These are phyloP conservation scores for Trisateles emortualis DNA, from an alignment of 2,888 invertebrate species.

Conservation along the genomic window DNA sequence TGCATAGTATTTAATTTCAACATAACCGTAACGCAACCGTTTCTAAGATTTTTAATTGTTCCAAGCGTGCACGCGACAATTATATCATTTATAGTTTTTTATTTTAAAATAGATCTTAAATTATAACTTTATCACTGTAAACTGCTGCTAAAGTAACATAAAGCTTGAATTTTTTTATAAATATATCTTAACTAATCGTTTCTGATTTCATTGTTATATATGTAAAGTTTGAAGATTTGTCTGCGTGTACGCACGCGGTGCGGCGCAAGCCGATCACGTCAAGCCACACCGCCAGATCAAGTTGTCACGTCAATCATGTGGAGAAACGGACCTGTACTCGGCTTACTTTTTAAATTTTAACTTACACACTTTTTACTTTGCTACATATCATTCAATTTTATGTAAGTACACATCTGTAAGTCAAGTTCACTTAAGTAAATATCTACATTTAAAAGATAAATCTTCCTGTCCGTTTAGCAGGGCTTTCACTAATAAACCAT, in stretches of 20 bases:
- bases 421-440: slow-evolving; percentile 30
- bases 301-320: slow-evolving; percentile 71
- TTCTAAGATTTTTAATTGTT: not conserved
- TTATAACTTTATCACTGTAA: too few relatives aligned
- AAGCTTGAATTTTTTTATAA: too few relatives aligned
- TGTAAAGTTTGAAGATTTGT: slow-evolving; percentile 17
- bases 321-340: slow-evolving; percentile 65
- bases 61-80: not conserved
- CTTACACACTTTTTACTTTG: slow-evolving; percentile 49
- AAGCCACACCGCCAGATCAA: slow-evolving; percentile 49
- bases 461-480: slow-evolving; percentile 9
- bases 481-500: slow-evolving; percentile 21
- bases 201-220: not conserved
- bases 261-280: slow-evolving; percentile 5
- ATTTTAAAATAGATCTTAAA: not conserved
- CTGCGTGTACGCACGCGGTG: slow-evolving; percentile 3
- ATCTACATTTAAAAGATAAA: slow-evolving; percentile 22
- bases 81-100: not conserved
- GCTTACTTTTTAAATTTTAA: slow-evolving; percentile 58
- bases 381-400: slow-evolving; percentile 31
- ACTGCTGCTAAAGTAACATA: too few relatives aligned
- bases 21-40: not conserved
- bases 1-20: not conserved
- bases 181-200: too few relatives aligned
- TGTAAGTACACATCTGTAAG: slow-evolving; percentile 25